These are phyloP conservation scores for Scarus forsteni DNA, from an alignment of 2,797 vertebrate genomes.

Conservation along the genomic window DNA sequence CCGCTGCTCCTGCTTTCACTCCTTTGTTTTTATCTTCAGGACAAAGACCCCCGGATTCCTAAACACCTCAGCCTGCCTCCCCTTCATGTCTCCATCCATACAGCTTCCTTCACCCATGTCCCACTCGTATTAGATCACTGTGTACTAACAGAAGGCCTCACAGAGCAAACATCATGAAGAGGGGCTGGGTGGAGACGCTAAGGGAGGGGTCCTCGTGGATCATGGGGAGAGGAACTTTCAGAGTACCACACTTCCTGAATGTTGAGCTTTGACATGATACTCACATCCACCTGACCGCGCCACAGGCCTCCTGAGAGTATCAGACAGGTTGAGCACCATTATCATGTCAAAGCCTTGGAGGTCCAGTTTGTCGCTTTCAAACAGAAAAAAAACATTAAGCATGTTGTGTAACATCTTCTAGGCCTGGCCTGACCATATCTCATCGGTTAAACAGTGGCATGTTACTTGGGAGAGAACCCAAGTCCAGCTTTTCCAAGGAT, in stretches of 20 bases:
- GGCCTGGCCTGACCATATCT: too few species aligned
- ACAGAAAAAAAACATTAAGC: too few species aligned
- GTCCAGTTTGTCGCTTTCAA: neutral
- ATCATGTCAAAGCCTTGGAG: constrained; percentile 6
- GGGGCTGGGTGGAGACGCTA: neutral
- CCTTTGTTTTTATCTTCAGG: constrained; percentile 14
- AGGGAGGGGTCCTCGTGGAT: constrained; percentile 18
- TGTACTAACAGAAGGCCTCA: constrained; percentile 33
- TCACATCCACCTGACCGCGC: too few species aligned
- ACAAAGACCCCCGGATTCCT: constrained; percentile 13
- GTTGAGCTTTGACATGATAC: neutral
- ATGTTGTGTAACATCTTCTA: too few species aligned
- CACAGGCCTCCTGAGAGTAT: neutral
- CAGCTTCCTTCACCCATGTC: constrained; percentile 26
- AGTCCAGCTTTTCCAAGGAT: too few species aligned
- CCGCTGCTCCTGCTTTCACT: constrained; percentile 28
- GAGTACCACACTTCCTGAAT: constrained; percentile 44
- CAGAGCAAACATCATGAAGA: constrained; percentile 18
- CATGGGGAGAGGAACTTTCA: constrained; percentile 32
- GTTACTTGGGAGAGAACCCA: too few species aligned
- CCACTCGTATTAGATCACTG: constrained; percentile 43
- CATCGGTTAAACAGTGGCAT: too few species aligned
- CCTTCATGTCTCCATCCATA: constrained; percentile 14
- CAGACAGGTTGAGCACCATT: constrained; percentile 9
- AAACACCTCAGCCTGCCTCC: constrained; percentile 4